Conservation (phyloP, 2,797 vertebrate species). For the Cygnus olor region DNA sequence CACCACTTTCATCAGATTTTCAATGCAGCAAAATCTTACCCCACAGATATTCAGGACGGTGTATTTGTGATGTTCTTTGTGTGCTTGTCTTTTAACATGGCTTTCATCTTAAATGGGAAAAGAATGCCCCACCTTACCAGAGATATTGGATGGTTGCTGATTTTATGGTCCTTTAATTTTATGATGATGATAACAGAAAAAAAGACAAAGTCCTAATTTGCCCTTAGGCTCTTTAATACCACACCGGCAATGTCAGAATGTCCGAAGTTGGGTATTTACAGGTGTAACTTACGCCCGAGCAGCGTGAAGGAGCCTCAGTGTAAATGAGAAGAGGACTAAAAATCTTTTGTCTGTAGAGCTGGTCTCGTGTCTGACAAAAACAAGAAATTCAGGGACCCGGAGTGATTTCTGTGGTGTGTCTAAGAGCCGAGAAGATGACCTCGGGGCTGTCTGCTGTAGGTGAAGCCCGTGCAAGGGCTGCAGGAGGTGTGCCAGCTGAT, state of each 20-base stretch:
- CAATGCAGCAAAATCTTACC: slow-evolving; percentile 40
- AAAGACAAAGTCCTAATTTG: not conserved
- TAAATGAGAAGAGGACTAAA: not conserved
- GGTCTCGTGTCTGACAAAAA: not conserved
- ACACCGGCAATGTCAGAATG: not conserved
- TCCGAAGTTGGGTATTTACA: not conserved
- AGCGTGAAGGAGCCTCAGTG: not conserved
- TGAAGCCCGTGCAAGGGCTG: not conserved
- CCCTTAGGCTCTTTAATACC: not conserved
- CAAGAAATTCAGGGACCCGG: not conserved
- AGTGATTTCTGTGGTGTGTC: not conserved
- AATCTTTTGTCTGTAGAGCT: slow-evolving; percentile 5
- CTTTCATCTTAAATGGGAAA: slow-evolving; percentile 17
- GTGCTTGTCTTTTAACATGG: slow-evolving; percentile 5
- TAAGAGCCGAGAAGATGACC: not conserved
- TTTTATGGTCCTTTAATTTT: slow-evolving; percentile 38
- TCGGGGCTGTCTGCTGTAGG: fast-evolving
- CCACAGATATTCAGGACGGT: slow-evolving; percentile 14
- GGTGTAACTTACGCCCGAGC: not conserved
- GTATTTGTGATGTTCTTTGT: slow-evolving; percentile 34
- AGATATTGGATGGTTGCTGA: not conserved
- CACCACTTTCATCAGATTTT: slow-evolving; percentile 19
- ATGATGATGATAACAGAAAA: not conserved
- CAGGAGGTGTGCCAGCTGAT: not conserved
- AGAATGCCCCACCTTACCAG: slow-evolving; percentile 37